Base-by-base conservation (phyloP, 2,888 invertebrate species). In the Diarsia rubi region DNA sequence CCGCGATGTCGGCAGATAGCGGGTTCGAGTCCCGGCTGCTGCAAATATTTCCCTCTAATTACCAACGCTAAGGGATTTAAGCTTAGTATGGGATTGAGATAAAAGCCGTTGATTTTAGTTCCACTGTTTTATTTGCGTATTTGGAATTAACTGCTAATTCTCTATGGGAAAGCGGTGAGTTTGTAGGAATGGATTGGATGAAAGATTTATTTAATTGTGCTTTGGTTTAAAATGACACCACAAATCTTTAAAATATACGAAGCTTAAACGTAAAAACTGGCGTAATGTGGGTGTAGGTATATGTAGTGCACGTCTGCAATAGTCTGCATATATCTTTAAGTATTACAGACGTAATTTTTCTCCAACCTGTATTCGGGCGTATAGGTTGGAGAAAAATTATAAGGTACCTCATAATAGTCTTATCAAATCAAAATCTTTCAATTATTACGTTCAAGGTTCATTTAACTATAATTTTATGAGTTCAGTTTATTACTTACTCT, bases 1-100 rank as follows among this genome's bases (percentile, higher is more conserved):
- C 93, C 94, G 86, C 89, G 94, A 95, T 95, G 94, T 82, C 93
- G 93, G 88, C 87, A 84, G 95, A 95, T 95, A 94, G 91, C 86
- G 69, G 83, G 90, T 92, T 93, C 91, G 90, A 92, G 83, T 88
- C 90, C 88, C 79, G 90, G 84, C 87, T 87, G 84, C 87, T 87
- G 87, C 91, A 91, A 93, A 94, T 94, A 93, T 92, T 92, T 91
- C 90, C 89, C 86, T 84, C 92, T 95, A 94, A 95, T 95, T 95
- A 94, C 92, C 88, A 82, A 82, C 88, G 90, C 89, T 91, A 79
- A 81, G 81, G 77, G 81, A 77, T 82, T 87, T 85, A 78, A 86
- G 74, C 86, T 82, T 83, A 83, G 76, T 83, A 85, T 79, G 81
- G 82, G 62, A 84, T 78, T 69, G 65, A 89, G 90, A 90, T 91